Conservation (phyloP, 2,888 invertebrate species). For the Drosophila paucipuncta region DNA sequence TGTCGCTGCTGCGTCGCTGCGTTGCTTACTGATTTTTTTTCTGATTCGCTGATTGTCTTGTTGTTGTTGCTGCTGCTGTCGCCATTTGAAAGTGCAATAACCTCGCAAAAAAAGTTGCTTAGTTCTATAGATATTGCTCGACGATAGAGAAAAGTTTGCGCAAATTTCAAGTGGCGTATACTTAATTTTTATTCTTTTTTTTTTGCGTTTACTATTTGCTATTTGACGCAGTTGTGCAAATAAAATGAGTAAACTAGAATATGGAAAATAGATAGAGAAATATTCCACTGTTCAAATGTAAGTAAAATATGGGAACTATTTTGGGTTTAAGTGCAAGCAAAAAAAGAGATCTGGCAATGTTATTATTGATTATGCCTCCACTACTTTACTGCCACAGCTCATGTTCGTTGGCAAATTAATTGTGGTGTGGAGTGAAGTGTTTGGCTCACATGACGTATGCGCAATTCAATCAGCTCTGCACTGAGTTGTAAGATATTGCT, state of each 20-base stretch:
- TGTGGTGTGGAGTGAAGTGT: background rate
- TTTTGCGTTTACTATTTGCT: background rate
- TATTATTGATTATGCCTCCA: background rate
- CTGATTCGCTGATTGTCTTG: constrained; percentile 28
- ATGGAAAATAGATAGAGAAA: background rate
- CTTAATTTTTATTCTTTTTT: constrained; percentile 20
- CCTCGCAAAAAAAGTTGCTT: constrained; percentile 55
- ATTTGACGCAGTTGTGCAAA: constrained; percentile 33
- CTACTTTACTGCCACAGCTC: background rate
- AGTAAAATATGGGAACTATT: background rate
- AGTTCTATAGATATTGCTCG: constrained; percentile 34
- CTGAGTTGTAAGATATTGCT: background rate
- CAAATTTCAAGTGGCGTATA: constrained; percentile 35
- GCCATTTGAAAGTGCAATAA: constrained; percentile 75
- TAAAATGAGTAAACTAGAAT: constrained; percentile 6
- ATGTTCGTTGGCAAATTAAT: background rate
- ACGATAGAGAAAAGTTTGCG: constrained; percentile 14
- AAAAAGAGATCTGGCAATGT: background rate
- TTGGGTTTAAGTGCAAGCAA: background rate
- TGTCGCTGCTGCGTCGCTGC: constrained; percentile 56
- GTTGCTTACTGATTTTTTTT: constrained; percentile 53
- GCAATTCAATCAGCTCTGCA: background rate
- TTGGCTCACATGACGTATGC: constrained; percentile 4
- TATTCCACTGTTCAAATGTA: background rate
- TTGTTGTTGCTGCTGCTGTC: constrained; percentile 26